Evolutionary conservation across 2,888 invertebrate genomes (phyloP).

Genomic region (Pristionchus arcanus): DNA sequence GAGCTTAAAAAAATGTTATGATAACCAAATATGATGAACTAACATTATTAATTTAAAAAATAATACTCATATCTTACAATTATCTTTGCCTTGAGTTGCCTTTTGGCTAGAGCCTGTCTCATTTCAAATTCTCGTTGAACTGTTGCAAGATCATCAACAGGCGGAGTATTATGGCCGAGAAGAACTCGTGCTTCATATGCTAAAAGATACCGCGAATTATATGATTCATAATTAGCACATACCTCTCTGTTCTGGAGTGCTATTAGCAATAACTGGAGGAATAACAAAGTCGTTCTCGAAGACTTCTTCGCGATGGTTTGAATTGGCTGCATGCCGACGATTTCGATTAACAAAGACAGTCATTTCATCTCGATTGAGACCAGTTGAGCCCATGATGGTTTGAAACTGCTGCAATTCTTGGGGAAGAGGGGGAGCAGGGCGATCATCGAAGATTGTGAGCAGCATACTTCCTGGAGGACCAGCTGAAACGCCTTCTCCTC

Average conservation of each 20-base stretch:
- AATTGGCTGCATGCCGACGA: background rate
- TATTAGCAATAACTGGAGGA: background rate
- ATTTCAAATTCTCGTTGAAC: background rate
- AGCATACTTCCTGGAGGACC: background rate
- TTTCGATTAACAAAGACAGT: too few species aligned
- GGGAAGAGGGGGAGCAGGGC: too few species aligned
- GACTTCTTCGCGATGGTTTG: background rate
- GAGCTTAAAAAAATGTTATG: background rate
- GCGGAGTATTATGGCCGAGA: background rate
- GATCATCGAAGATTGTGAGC: background rate
- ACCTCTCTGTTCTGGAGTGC: background rate
- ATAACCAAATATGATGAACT: background rate
- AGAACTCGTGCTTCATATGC: background rate
- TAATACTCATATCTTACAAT: background rate
- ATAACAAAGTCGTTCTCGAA: background rate
- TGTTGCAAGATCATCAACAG: background rate
- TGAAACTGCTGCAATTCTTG: too few species aligned
- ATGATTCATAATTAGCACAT: too few species aligned
- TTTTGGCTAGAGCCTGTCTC: slow-evolving; percentile 9
- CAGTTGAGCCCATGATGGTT: too few species aligned
- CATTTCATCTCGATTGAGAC: too few species aligned
- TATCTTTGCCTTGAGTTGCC: background rate
- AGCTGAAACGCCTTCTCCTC: background rate
- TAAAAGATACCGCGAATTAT: too few species aligned
- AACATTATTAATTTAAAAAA: background rate